A percentile compares a stretch with the other conserved stretches of the same genome.
These are phyloP conservation scores for Sarcophaga carnaria DNA, from an alignment of 2,888 invertebrate genomes.

Conservation along the genomic window DNA sequence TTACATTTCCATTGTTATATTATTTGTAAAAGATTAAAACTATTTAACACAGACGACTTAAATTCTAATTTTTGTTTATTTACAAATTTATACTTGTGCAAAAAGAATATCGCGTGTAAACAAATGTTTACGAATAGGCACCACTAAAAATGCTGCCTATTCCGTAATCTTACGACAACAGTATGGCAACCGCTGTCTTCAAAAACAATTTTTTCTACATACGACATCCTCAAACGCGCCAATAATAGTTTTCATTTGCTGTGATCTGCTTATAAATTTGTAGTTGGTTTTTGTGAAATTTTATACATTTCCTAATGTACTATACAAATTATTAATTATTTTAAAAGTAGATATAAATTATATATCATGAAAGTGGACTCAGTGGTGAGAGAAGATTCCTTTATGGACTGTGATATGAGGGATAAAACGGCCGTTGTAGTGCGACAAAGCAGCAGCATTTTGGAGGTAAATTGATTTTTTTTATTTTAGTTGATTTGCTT, in stretches of 20 bases:
- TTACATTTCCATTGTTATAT: conserved; percentile 72
- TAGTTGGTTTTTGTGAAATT: no score
- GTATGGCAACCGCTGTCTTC: no score
- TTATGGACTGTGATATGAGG: conserved; percentile 20
- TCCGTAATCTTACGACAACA: neutral
- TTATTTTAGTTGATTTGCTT: neutral
- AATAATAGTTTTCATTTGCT: conserved; percentile 1
- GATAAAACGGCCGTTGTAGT: neutral
- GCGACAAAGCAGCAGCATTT: neutral
- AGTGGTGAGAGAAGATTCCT: neutral
- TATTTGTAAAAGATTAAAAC: no score
- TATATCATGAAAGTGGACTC: conserved; percentile 3
- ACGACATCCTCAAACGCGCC: conserved; percentile 12
- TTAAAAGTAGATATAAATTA: neutral
- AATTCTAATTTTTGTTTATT: neutral
- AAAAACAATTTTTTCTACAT: neutral
- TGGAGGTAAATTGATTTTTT: conserved; percentile 10
- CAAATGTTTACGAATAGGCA: conserved; percentile 5
- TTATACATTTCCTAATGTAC: neutral
- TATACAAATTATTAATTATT: neutral
- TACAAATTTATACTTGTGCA: neutral
- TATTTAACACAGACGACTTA: neutral
- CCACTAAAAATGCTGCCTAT: neutral
- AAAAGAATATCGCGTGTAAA: conserved; percentile 1
- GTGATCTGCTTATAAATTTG: neutral